A percentile compares a stretch with the other conserved stretches of the same genome.
Conservation (phyloP, 2,113 vertebrate species). For the Catagonus wagneri region DNA sequence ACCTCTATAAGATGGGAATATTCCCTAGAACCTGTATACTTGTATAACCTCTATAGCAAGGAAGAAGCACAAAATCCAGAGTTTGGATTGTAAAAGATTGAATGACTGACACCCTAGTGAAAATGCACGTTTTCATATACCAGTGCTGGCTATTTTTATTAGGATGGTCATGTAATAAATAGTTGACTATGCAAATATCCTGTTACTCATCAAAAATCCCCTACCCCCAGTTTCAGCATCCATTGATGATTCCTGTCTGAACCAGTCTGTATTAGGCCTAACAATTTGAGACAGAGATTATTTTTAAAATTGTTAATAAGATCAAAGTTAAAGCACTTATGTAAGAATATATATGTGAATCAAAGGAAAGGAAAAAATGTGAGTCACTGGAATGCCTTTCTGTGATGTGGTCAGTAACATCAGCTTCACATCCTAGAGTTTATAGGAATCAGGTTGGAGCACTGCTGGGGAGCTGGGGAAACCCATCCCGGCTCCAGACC, state of each 20-base stretch:
- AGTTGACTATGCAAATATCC: background rate
- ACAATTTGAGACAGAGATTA: background rate
- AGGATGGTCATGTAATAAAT: background rate
- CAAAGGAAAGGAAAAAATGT: constrained; percentile 30
- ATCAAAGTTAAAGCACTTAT: constrained; percentile 15
- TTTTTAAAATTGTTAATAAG: background rate
- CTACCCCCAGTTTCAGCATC: background rate
- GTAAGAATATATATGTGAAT: background rate
- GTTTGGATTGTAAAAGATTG: background rate
- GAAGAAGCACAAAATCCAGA: background rate
- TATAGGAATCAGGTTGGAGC: background rate
- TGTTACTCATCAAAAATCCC: constrained; percentile 17
- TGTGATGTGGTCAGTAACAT: background rate
- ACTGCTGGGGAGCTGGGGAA: background rate
- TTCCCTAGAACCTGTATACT: no score
- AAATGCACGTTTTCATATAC: background rate
- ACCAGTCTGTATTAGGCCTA: background rate
- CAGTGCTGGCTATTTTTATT: background rate
- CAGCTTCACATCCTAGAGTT: background rate
- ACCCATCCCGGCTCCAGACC: background rate
- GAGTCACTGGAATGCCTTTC: background rate
- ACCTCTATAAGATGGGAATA: background rate
- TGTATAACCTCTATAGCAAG: background rate
- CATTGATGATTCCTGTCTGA: background rate
- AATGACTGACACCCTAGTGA: rapidly evolving